Base-by-base conservation (phyloP, 1,140 invertebrate species). In the Cherax quadricarinatus region DNA sequence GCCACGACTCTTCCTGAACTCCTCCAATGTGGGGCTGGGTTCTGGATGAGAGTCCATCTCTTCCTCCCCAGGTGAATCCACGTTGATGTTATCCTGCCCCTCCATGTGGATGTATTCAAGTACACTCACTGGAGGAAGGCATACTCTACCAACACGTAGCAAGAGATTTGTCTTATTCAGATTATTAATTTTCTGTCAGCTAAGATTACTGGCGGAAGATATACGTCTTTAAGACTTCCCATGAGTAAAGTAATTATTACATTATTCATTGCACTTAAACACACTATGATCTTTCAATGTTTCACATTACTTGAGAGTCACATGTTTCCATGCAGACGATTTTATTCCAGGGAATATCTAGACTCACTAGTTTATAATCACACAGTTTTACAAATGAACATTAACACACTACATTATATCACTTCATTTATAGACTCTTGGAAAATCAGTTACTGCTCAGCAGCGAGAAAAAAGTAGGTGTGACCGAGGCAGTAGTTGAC, bases 21-120 rank as follows among this genome's bases (percentile, higher is more conserved):
- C 90, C 70, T 90, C 62, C 79, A 41, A 18, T 10, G 85, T 70
- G 49, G 49, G 53, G 24, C 5, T 66, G 41, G 73, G 73, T 14
- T 78, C 73, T 70, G 75, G 73, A 14, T 62, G 57, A 5, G 16
- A 48, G 24, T 88, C 86, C 78, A 62, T 49, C 86, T 62, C 49
- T 57, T 49, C 86, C 53, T 84, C 82, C 51, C 18, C 51, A 4
- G 14, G 49, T 14, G 86, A 75, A 18, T 81, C 57, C 57, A 80
- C 53, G 41, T 48, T 49, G 9, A 88, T 57, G 53, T 88, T 51
- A 14, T 88, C 86, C 78, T 53, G 70, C 53, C 70, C 73, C 75
- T 87, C 86, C 86, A 87, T 87, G 78, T 81, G 86, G 73, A 53
- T 80, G 86, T 88, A 60, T 62, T 88, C 70, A 88, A 51, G 49